Conservation (phyloP, 53 echinoderm and acorn worm species). For the Crossaster papposus region DNA sequence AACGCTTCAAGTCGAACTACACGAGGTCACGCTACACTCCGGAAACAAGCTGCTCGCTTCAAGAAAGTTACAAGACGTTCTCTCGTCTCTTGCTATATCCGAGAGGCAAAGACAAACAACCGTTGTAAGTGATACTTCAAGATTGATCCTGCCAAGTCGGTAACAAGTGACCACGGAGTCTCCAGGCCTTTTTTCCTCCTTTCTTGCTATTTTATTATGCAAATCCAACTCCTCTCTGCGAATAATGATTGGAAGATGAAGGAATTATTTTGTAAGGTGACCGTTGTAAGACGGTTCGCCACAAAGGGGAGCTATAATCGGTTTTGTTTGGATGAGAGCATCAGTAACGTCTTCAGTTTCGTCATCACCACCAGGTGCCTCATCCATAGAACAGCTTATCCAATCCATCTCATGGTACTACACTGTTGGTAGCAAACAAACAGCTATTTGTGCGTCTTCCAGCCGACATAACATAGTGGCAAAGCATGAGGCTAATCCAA, state of each 20-base stretch:
- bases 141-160: slow-evolving; percentile 21
- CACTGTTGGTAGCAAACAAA: background rate
- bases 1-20: background rate
- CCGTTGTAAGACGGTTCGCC: background rate
- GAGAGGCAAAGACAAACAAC: slow-evolving; percentile 11
- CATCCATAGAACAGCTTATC: background rate
- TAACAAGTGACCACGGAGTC: slow-evolving; percentile 5
- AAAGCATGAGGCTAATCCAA: slow-evolving; percentile 39
- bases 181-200: background rate
- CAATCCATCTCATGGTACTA: slow-evolving; percentile 11
- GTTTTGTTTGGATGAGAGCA: slow-evolving; percentile 6
- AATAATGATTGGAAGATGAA: slow-evolving; percentile 24
- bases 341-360: background rate
- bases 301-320: slow-evolving; percentile 27
- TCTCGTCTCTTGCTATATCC: background rate
- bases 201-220: slow-evolving; percentile 25
- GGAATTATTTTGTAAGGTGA: background rate
- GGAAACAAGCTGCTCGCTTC: background rate
- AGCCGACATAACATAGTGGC: slow-evolving; percentile 36
- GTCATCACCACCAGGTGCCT: background rate
- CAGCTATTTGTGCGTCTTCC: slow-evolving; percentile 27
- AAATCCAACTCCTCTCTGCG: slow-evolving; percentile 33
- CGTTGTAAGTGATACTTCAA: slow-evolving; percentile 31
- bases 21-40: background rate
- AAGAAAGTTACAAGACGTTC: slow-evolving; percentile 3